phyloP scores from a whole-genome alignment of 2,113 vertebrate genomes.

The Alexandromys fortis region DNA sequence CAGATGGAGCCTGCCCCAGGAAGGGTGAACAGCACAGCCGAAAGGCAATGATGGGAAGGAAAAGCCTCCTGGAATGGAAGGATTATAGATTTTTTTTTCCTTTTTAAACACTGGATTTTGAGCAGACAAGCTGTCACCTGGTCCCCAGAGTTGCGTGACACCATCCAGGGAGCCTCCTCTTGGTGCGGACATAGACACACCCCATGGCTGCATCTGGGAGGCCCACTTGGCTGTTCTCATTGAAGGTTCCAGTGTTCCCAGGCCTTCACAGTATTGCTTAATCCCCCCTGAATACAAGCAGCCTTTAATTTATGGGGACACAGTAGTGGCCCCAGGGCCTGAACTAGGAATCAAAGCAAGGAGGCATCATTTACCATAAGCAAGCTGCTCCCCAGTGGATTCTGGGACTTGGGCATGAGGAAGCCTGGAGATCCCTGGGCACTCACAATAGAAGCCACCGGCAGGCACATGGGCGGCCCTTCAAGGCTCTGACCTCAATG shows the following conservation, averaged over 20 bases:
- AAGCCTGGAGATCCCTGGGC: slow-evolving; percentile 23
- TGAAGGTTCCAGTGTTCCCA: slow-evolving; percentile 74
- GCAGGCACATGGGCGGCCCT: background rate
- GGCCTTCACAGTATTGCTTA: slow-evolving; percentile 77
- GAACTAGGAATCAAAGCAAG: slow-evolving; percentile 78
- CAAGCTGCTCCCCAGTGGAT: slow-evolving; percentile 59
- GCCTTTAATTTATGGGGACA: slow-evolving; percentile 79
- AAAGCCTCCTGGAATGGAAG: background rate
- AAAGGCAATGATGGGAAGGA: background rate
- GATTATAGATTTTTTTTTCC: background rate
- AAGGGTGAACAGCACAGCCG: background rate
- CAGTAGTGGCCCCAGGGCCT: slow-evolving; percentile 68
- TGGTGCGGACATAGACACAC: background rate
- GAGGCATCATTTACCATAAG: slow-evolving; percentile 74
- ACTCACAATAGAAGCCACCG: slow-evolving; percentile 69
- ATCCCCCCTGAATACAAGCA: slow-evolving; percentile 68
- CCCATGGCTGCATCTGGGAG: slow-evolving; percentile 47
- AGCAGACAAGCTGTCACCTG: background rate
- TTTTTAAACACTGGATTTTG: background rate
- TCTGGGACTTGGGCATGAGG: slow-evolving; percentile 47
- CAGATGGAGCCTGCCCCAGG: background rate
- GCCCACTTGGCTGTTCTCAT: slow-evolving; percentile 64
- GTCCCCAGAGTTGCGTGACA: background rate
- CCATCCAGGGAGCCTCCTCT: background rate
- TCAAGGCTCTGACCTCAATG: slow-evolving; percentile 6